A percentile compares a stretch with the other conserved stretches of the same genome.
Conservation (phyloP, 2,797 vertebrate genomes). For the Philypnodon macrostomus region DNA sequence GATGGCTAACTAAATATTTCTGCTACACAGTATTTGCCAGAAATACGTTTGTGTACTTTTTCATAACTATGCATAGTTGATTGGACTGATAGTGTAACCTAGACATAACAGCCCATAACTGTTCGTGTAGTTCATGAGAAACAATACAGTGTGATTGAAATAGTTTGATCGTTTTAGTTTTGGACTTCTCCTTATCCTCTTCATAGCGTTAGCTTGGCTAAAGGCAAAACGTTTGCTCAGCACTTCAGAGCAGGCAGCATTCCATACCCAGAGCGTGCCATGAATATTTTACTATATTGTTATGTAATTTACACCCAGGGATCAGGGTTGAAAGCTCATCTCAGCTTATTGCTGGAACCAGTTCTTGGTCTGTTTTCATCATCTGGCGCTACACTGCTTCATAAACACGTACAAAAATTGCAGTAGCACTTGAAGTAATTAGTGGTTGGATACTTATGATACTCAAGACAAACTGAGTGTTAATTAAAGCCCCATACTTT, state of each 20-base stretch:
- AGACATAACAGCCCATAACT: slow-evolving; percentile 6
- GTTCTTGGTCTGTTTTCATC: slow-evolving; percentile 50
- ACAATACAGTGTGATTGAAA: slow-evolving; percentile 3
- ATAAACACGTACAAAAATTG: slow-evolving; percentile 53
- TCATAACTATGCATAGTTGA: no score
- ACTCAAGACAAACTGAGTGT: slow-evolving; percentile 50
- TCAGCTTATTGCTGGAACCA: slow-evolving; percentile 44
- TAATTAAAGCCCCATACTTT: slow-evolving; percentile 57
- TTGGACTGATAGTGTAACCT: slow-evolving; percentile 8
- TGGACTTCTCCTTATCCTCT: slow-evolving; percentile 41
- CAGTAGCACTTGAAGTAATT: slow-evolving; percentile 59
- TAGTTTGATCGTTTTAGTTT: slow-evolving; percentile 42
- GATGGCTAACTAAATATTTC: no score
- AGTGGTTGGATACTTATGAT: slow-evolving; percentile 54
- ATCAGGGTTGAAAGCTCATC: slow-evolving; percentile 62
- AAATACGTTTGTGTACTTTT: no score
- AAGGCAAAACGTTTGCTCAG: slow-evolving; percentile 69
- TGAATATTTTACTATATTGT: slow-evolving; percentile 75
- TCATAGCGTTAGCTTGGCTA: slow-evolving; percentile 44
- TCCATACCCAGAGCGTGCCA: slow-evolving; percentile 58
- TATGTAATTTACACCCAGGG: slow-evolving; percentile 61
- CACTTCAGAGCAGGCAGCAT: slow-evolving; percentile 61
- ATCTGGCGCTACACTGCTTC: slow-evolving; percentile 36
- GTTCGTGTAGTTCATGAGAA: slow-evolving; percentile 11
- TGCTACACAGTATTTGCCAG: no score